Percentiles rank a stretch among this genome's conserved stretches.
Evolutionary conservation across 2,113 vertebrate species (phyloP).

Genomic region (Anoura caudifer): DNA sequence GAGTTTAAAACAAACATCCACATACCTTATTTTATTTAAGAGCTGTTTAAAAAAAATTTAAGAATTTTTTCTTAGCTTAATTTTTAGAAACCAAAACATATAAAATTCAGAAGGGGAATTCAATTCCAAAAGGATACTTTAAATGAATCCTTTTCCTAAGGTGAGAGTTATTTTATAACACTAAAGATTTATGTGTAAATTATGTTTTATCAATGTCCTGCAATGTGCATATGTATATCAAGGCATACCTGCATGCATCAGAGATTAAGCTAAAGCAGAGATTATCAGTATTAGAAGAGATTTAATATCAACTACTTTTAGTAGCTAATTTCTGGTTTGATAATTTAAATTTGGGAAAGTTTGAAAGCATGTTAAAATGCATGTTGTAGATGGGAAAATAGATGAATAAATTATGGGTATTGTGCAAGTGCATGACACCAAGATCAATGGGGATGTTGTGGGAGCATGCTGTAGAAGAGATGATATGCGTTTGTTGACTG

Average conservation of each 20-base stretch:
- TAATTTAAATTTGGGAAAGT: not conserved
- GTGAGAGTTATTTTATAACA: constrained; percentile 23
- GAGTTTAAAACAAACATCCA: constrained; percentile 8
- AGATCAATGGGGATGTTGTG: not conserved
- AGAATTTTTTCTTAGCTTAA: constrained; percentile 23
- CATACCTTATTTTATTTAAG: constrained; percentile 30
- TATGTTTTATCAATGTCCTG: not conserved
- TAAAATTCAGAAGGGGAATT: not conserved
- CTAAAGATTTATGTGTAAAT: not conserved
- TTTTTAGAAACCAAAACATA: constrained; percentile 25
- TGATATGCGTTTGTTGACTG: not conserved
- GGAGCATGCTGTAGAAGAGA: not conserved
- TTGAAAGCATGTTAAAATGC: not conserved
- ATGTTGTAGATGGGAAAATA: not conserved
- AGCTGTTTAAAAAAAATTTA: not conserved
- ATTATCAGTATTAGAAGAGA: not conserved
- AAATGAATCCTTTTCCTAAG: constrained; percentile 12
- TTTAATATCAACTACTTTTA: not conserved
- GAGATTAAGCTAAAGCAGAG: not conserved
- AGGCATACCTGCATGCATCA: not conserved
- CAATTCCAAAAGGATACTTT: constrained; percentile 34
- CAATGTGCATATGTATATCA: not conserved
- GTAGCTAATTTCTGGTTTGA: constrained; percentile 24
- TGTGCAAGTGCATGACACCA: not conserved
- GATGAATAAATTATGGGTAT: not conserved